phyloP scores from a whole-genome alignment of 1,140 invertebrate species.

The Marisa cornuarietis region DNA sequence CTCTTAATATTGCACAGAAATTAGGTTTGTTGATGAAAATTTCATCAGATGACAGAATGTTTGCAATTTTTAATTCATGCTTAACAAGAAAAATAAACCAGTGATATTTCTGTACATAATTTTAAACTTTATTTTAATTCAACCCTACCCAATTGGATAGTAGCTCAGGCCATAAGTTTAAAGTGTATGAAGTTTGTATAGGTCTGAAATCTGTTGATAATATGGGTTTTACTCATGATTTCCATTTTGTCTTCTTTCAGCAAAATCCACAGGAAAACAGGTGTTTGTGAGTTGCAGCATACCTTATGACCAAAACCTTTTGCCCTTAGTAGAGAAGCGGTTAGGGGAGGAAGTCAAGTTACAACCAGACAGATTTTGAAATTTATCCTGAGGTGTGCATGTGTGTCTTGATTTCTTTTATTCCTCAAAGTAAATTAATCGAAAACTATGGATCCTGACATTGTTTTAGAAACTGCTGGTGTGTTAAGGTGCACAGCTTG shows the following conservation, averaged over 20 bases:
- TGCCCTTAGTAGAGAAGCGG: slow-evolving; percentile 49
- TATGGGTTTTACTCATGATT: not conserved
- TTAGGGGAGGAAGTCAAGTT: slow-evolving; percentile 49
- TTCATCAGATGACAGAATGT: too few relatives aligned
- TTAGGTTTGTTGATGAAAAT: not conserved
- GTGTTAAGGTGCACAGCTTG: too few relatives aligned
- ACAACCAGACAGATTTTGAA: slow-evolving; percentile 46
- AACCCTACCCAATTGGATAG: too few relatives aligned
- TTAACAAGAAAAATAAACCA: too few relatives aligned
- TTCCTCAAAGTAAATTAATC: not conserved
- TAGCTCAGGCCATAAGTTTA: too few relatives aligned
- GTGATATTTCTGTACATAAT: too few relatives aligned
- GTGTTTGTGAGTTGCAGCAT: slow-evolving; percentile 53
- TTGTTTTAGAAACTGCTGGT: not conserved
- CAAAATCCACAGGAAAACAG: slow-evolving; percentile 51
- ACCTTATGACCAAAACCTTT: slow-evolving; percentile 33
- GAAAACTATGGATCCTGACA: not conserved
- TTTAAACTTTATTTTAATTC: too few relatives aligned
- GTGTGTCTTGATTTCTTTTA: not conserved
- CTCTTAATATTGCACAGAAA: slow-evolving; percentile 19
- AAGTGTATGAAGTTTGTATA: not conserved
- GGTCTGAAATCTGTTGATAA: not conserved
- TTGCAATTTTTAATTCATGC: too few relatives aligned
- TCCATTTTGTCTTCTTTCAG: slow-evolving; percentile 32
- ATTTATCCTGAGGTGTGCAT: not conserved